Base-by-base conservation (phyloP, 2,888 invertebrate species). In the Philereme vetulata region DNA sequence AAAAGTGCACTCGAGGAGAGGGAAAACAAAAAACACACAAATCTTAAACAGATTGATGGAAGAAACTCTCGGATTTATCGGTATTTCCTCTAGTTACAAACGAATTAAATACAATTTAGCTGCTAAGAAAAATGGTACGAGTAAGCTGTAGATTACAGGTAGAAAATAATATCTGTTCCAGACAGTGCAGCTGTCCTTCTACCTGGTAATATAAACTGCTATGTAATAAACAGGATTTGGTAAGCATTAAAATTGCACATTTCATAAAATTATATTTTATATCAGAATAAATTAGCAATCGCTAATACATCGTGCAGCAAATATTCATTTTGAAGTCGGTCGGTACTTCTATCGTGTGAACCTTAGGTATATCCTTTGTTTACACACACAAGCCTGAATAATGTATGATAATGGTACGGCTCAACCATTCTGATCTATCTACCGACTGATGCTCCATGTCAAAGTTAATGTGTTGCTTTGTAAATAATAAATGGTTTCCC, bases 1-100 rank as follows among this genome's bases (percentile, higher is more conserved):
- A 82, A 86, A 86, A 88, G 83, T 86, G 85, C 86, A 85, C 84
- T 84, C 70, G 69, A 71, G 70, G 11, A 51, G 68, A 66, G 75
- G 72, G 72, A 84, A 85, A 80, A 84, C 81, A 75, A 81, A 71
- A 80, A 80, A 79, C 79, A 60, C 48, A 56, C 48, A 61, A 64
- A 67, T 61, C 60, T 60, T 46, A 51, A 54, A 34, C 51, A 56
- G 62, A 67, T 67, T 60, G 56, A 60, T 53, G 53, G 47, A 62
- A 67, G 56, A 58, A 45, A 60, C 50, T 47, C 49, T 49, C 10
- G n/a, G 53, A 51, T 57, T 60, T 60, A 56, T 51, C 45, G 57
- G 35, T 59, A 51, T 54, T 56, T 55, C 42, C 8, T 38, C 38
- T 38, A 6, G 38, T 38, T 21, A 21, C 21, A 21, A 21, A 21